These are phyloP conservation scores for Aplochiton taeniatus DNA, from an alignment of 2,797 vertebrate species.

Conservation along the genomic window DNA sequence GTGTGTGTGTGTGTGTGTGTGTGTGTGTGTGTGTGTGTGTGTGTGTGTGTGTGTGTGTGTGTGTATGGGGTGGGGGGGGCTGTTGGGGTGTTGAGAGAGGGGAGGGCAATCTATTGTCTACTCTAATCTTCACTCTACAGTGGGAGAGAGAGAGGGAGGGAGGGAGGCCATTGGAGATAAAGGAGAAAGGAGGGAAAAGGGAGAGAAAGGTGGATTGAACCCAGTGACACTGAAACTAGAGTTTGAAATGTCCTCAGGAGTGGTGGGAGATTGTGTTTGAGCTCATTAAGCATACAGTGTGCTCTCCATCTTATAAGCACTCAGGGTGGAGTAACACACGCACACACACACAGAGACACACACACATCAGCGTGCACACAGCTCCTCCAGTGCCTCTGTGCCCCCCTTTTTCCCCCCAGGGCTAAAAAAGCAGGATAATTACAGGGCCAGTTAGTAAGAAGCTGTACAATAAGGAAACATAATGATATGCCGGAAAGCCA, in stretches of 20 bases:
- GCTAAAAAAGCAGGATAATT: constrained; percentile 54
- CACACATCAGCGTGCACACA: constrained; percentile 16
- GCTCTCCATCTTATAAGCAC: too few species aligned
- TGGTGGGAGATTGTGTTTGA: constrained; percentile 1
- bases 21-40: background rate
- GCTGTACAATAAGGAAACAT: constrained; percentile 50
- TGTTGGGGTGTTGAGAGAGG: too few species aligned
- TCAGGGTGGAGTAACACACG: too few species aligned
- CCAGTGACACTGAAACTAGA: constrained; percentile 36
- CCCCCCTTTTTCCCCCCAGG: background rate
- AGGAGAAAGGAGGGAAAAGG: background rate
- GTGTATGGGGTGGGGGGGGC: background rate
- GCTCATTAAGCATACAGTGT: constrained; percentile 5
- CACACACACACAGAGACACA: constrained; percentile 9
- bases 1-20: background rate
- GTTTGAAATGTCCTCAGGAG: constrained; percentile 18
- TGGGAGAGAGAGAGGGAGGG: background rate
- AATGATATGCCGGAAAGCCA: constrained; percentile 45
- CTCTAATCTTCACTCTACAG: background rate
- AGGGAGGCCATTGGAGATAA: background rate
- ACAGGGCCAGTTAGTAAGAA: constrained; percentile 58
- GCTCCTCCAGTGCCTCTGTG: constrained; percentile 6
- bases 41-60: background rate
- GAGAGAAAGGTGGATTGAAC: constrained; percentile 13
- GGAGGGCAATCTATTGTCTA: background rate